Percentiles rank a stretch among this genome's conserved stretches.
These are phyloP conservation scores for Sitta europaea DNA, from an alignment of 2,113 vertebrate species.

Conservation along the genomic window DNA sequence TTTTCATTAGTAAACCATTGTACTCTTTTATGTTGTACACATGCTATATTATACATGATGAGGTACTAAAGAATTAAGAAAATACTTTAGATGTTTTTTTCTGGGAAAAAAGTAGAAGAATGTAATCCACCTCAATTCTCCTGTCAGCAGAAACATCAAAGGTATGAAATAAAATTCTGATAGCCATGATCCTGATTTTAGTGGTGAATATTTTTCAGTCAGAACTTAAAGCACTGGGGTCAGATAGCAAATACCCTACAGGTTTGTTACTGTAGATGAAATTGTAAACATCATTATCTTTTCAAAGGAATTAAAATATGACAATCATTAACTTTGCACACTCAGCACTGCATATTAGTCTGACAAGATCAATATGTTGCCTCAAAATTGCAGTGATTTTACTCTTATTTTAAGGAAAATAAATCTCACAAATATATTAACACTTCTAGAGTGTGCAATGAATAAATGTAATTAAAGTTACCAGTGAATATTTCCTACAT, in stretches of 20 bases:
- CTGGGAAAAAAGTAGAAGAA: neutral
- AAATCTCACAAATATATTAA: neutral
- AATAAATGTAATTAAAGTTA: neutral
- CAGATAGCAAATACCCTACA: neutral
- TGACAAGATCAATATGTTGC: neutral
- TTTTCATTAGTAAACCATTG: neutral
- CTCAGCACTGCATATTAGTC: neutral
- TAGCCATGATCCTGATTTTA: neutral
- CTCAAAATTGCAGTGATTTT: neutral
- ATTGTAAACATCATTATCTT: conserved; percentile 13
- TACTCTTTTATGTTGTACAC: neutral
- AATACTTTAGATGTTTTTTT: neutral
- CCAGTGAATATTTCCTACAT: neutral
- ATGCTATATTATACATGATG: neutral
- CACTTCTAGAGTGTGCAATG: neutral
- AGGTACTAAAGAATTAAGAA: neutral
- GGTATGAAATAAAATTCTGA: neutral
- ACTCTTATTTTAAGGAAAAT: neutral
- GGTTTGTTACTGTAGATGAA: neutral
- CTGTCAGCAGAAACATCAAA: neutral
- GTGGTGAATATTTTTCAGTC: neutral
- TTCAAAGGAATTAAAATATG: conserved; percentile 17
- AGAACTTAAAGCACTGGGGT: neutral
- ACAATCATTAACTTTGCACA: neutral
- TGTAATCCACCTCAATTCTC: neutral